Percentiles rank a stretch among this genome's conserved stretches.
These are phyloP conservation scores for Stratiolaelaps scimitus DNA, from an alignment of 1,140 invertebrate genomes.

Conservation along the genomic window DNA sequence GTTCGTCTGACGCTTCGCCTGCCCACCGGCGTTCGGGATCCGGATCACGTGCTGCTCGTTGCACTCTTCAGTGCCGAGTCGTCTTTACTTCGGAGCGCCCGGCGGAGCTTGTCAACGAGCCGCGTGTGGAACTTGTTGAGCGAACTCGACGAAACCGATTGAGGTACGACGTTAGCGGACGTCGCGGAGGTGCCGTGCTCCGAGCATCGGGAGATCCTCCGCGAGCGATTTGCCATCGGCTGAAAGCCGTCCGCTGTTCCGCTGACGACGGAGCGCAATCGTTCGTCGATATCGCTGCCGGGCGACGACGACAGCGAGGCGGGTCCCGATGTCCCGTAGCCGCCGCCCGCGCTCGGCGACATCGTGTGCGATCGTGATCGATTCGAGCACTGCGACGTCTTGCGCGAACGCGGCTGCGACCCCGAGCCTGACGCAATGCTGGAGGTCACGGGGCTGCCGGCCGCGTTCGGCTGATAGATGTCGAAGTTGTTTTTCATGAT, in stretches of 20 bases:
- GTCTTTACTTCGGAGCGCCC: slow-evolving; percentile 37
- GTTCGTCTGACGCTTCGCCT: no score
- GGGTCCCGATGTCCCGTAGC: slow-evolving; percentile 32
- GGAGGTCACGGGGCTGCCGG: no score
- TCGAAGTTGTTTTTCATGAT: slow-evolving; percentile 82
- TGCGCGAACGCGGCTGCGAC: slow-evolving; percentile 2
- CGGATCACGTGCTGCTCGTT: slow-evolving; percentile 22
- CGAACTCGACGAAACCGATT: slow-evolving; percentile 49
- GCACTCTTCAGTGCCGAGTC: slow-evolving; percentile 17
- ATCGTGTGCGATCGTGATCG: background rate
- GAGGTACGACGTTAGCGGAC: slow-evolving; percentile 49
- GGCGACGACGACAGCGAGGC: slow-evolving; percentile 34
- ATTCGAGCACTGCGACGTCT: slow-evolving; percentile 27
- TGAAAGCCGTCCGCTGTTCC: background rate
- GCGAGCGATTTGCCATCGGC: background rate
- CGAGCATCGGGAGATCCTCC: slow-evolving; percentile 30
- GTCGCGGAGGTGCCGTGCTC: slow-evolving; percentile 56
- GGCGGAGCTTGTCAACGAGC: slow-evolving; percentile 65
- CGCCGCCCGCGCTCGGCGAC: slow-evolving; percentile 22
- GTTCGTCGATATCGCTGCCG: slow-evolving; percentile 35
- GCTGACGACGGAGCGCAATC: slow-evolving; percentile 31
- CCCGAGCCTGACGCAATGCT: background rate
- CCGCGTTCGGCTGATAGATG: slow-evolving; percentile 50
- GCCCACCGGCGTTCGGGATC: background rate
- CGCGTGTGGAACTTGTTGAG: slow-evolving; percentile 69